Conservation (phyloP, 1,140 invertebrate species). For the Sycophaga agraensis region DNA sequence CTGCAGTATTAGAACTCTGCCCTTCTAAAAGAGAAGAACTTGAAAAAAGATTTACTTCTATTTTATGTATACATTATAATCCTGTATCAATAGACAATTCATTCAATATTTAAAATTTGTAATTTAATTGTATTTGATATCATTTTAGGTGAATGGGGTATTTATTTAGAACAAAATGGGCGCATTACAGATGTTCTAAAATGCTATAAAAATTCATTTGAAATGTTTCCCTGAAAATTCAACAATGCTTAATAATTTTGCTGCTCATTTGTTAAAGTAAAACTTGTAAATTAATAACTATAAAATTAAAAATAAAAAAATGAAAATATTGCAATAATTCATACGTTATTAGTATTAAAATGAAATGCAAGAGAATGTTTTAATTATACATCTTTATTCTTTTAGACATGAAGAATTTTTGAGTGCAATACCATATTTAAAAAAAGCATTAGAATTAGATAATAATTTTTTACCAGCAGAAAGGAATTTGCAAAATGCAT, state of each 20-base stretch:
- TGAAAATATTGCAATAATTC: constrained; percentile 10
- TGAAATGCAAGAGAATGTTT: not conserved
- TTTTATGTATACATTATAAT: constrained; percentile 38
- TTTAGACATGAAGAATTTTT: constrained; percentile 40
- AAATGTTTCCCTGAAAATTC: constrained; percentile 43
- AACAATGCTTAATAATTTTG: constrained; percentile 47
- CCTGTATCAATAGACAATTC: not conserved
- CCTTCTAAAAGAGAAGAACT: constrained; percentile 44
- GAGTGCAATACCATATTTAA: constrained; percentile 42
- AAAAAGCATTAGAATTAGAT: constrained; percentile 36
- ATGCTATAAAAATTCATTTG: constrained; percentile 42
- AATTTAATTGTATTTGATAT: not conserved
- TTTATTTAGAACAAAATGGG: constrained; percentile 37
- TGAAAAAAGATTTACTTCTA: constrained; percentile 43
- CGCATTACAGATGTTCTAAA: constrained; percentile 36
- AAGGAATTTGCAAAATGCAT: constrained; percentile 46
- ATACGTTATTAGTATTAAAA: too few species aligned
- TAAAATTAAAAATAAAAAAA: not conserved
- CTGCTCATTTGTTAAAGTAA: constrained; percentile 45
- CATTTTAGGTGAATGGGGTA: constrained; percentile 45
- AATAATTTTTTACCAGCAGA: constrained; percentile 44
- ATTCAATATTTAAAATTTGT: not conserved
- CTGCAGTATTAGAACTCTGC: constrained; percentile 45
- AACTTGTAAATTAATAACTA: not conserved
- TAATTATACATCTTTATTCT: too few species aligned